Base-by-base conservation (phyloP, 2,113 vertebrate genomes). In the Sceloporus undulatus region DNA sequence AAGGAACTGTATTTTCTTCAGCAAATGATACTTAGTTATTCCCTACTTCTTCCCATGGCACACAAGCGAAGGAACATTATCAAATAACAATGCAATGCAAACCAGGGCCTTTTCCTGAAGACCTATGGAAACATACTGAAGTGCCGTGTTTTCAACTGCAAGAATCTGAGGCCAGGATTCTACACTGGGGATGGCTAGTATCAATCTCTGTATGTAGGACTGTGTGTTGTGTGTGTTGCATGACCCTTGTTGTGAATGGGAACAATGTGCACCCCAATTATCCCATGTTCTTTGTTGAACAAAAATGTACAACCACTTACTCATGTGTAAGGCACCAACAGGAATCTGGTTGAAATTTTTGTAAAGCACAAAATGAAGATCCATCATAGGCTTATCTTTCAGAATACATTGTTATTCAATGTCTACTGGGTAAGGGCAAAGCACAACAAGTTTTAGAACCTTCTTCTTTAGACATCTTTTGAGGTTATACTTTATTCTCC, bases 351-450 rank as follows among this genome's bases (percentile, higher is more conserved):
- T 13, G 10, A 3, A 82, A 89, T 65, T 89, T 87, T 87, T 71
- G 73, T 85, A 38, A 4, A 0, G 68, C 80, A 1, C 66, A 91
- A 75, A 0, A 59, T 23, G 79, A 76, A 78, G 23, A 13, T 75
- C 89, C 82, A 91, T 48, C 48, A 62, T 91, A 91, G 38, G 52
- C 88, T 23, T 27, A 11, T 74, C 83, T 62, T 27, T 83, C 9
- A 88, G 88, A 94, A 93, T 86, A 89, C 89, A 8, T 81, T 90
- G 29, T 88, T 81, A 79, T 62, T 40, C 10, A 14, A 5, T 84
- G 0, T 82, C 52, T 89, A 86, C 82, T 1, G 59, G 52, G n/a
- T 2, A 88, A 90, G n/a, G 42, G 29, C 89, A 92, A 90, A 92
- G 52, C 86, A 79, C 2, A 73, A 79, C 34, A 86, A 91, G 89